These are phyloP conservation scores for Tenebrio molitor DNA, from an alignment of 1,140 invertebrate genomes.

Conservation along the genomic window DNA sequence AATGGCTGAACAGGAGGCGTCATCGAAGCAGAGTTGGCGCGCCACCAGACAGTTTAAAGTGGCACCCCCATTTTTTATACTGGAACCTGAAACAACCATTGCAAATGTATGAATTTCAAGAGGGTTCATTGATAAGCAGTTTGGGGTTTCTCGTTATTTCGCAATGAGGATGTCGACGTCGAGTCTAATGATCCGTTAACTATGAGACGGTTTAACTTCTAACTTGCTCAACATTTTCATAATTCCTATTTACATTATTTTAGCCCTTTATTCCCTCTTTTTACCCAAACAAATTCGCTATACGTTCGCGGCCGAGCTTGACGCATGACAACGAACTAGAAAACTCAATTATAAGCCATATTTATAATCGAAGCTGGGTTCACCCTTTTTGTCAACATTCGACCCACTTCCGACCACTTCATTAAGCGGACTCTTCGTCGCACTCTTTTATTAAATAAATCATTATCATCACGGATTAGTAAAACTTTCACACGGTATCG, in stretches of 20 bases:
- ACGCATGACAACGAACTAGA: slow-evolving; percentile 23
- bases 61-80: slow-evolving; percentile 79
- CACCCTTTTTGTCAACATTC: background rate
- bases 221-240: slow-evolving; percentile 35
- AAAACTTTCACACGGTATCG: background rate
- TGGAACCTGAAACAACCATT: slow-evolving; percentile 74
- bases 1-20: slow-evolving; percentile 88
- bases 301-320: slow-evolving; percentile 15
- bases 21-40: slow-evolving; percentile 87
- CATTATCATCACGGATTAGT: background rate
- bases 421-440: background rate
- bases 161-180: slow-evolving; percentile 17
- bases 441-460: background rate
- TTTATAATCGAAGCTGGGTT: slow-evolving; percentile 9
- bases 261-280: slow-evolving; percentile 25
- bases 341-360: slow-evolving; percentile 8
- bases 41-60: slow-evolving; percentile 89
- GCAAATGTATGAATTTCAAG: slow-evolving; percentile 51
- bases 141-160: slow-evolving; percentile 16
- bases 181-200: slow-evolving; percentile 45
- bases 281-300: slow-evolving; percentile 31
- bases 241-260: slow-evolving; percentile 46
- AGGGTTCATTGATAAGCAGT: slow-evolving; percentile 32
- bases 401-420: too few relatives aligned
- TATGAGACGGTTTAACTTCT: slow-evolving; percentile 35